These are phyloP conservation scores for Alviniconcha strummeri DNA, from an alignment of 2,888 invertebrate genomes.

Conservation along the genomic window DNA sequence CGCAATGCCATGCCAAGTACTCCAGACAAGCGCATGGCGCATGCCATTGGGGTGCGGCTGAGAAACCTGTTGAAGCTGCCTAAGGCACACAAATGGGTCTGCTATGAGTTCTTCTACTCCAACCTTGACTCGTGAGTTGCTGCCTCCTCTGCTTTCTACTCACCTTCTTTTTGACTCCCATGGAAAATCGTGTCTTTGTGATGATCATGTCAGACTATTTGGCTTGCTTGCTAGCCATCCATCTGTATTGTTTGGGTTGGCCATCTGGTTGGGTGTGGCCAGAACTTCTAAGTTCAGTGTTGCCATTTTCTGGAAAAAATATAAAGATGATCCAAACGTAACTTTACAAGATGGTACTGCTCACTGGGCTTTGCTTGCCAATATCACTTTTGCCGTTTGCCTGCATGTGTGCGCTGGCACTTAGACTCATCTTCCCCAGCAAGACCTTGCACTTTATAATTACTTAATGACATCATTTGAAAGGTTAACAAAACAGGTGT, in stretches of 20 bases:
- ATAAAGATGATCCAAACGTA: too few relatives aligned
- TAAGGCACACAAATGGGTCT: constrained; percentile 99
- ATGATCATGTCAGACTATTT: not conserved
- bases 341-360: too few relatives aligned
- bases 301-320: too few relatives aligned
- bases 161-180: not conserved
- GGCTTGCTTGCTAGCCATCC: not conserved
- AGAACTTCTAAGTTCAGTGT: too few relatives aligned
- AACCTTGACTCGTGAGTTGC: constrained; percentile 88
- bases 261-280: not conserved
- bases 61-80: constrained; percentile 94
- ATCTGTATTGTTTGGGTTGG: not conserved
- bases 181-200: not conserved
- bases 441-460: too few relatives aligned
- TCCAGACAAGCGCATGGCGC: constrained; percentile 87
- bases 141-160: not conserved
- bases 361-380: too few relatives aligned
- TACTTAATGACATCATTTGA: too few relatives aligned
- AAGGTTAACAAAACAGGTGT: too few relatives aligned
- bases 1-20: constrained; percentile 45
- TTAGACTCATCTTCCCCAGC: too few relatives aligned
- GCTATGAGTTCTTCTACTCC: constrained; percentile 99
- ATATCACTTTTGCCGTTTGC: too few relatives aligned
- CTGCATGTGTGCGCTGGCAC: too few relatives aligned
- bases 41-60: constrained; percentile 88